Conservation (phyloP, 2,888 invertebrate genomes). For the Choristoneura rosaceana region DNA sequence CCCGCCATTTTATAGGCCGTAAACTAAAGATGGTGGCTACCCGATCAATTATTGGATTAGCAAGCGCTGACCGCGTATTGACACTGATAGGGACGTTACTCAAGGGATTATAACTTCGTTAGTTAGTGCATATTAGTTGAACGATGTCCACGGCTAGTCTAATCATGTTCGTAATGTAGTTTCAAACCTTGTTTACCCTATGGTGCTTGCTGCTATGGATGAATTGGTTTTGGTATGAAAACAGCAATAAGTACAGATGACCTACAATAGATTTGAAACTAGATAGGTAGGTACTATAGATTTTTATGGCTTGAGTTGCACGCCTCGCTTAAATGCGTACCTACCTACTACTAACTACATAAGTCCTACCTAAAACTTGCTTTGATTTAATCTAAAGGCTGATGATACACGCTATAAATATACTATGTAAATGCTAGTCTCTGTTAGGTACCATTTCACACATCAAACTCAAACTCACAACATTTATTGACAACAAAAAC, state of each 20-base stretch:
- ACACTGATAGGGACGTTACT: conserved; percentile 57
- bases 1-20: conserved; percentile 70
- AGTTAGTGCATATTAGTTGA: conserved; percentile 51
- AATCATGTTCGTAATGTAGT: conserved; percentile 35
- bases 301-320: too few relatives aligned
- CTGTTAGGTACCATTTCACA: too few relatives aligned
- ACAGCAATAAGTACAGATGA: neutral
- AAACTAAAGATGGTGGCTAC: conserved; percentile 54
- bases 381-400: too few relatives aligned
- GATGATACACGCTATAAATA: too few relatives aligned
- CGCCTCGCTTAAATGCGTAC: too few relatives aligned
- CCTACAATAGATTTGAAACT: too few relatives aligned
- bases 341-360: too few relatives aligned
- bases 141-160: conserved; percentile 19
- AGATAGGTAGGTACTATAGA: too few relatives aligned
- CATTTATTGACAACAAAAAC: too few relatives aligned
- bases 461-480: too few relatives aligned
- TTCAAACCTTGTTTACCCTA: conserved; percentile 18
- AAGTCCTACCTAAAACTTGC: too few relatives aligned
- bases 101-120: conserved; percentile 75
- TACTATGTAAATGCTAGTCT: too few relatives aligned
- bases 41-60: conserved; percentile 78
- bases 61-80: conserved; percentile 76
- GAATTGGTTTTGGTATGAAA: neutral
- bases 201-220: neutral